Base-by-base conservation (phyloP, 1,140 invertebrate species). In the Scaptomyza pallida region DNA sequence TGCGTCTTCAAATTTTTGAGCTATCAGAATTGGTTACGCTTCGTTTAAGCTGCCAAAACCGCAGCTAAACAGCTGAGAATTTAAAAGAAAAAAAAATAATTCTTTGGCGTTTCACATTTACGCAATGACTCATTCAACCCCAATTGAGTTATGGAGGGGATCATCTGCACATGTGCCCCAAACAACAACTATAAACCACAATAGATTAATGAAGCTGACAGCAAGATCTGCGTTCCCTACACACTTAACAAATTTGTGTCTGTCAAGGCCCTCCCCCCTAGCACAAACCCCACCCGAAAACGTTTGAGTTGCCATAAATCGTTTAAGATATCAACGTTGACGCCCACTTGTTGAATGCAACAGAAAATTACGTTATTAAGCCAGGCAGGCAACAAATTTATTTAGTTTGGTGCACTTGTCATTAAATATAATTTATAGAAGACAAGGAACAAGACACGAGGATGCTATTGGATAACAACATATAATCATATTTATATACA, bases 391-490 rank as follows among this genome's bases (percentile, higher is more conserved):
- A 71, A 83, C 79, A 83, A 30, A 82, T 82, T 86, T 85, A 86
- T 85, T 80, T 81, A 85, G 81, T 85, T 86, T 86, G 80, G 59
- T 80, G 76, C 81, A 83, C 75, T 85, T 85, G 80, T 76, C 80
- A 83, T 85, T 86, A 85, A 77, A 80, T 75, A 86, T 85, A 85
- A 85, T 86, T 85, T 85, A 85, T 85, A 9, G 26, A 79, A 76
- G 70, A 69, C 64, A 26, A 30, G 23, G 23, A n/a, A n/a, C n/a
- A n/a, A n/a, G 35, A 67, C 41, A 59, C 15, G 47, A 33, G 23
- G 9, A 33, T 41, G 19, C 47, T 52, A 43, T 47, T 30, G 26
- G 15, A 57, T 48, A 63, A 56, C 50, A 57, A 21, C 26, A 57
- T 73, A 76, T 85, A 74, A 76, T 85, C 80, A 79, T 72, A 68